These are phyloP conservation scores for Homalodisca vitripennis DNA, from an alignment of 1,140 invertebrate species.

Conservation along the genomic window DNA sequence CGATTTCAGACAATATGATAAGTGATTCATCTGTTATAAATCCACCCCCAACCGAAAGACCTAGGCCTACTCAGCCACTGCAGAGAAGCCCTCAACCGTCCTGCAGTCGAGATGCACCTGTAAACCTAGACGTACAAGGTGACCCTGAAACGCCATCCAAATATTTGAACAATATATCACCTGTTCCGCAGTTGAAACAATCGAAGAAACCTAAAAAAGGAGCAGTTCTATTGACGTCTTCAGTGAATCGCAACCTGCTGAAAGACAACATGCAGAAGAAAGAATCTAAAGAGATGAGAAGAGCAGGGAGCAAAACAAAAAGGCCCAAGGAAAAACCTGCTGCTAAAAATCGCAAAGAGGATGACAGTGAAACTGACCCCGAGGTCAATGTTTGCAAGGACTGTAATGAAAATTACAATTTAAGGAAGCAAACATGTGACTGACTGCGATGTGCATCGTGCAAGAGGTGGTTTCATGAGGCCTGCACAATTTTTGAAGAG, in stretches of 20 bases:
- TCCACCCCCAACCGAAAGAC: neutral
- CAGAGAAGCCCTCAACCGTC: neutral
- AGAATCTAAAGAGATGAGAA: neutral
- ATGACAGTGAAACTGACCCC: too few species aligned
- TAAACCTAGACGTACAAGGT: neutral
- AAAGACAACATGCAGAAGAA: neutral
- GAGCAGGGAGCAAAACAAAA: neutral
- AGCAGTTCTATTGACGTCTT: neutral
- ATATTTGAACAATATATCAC: neutral
- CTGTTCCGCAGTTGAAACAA: neutral
- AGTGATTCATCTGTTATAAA: neutral
- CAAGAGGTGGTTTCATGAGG: slow-evolving; percentile 30
- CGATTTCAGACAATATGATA: slow-evolving; percentile 24
- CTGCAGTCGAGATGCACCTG: neutral
- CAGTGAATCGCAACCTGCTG: neutral
- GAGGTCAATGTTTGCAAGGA: slow-evolving; percentile 9
- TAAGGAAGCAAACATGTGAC: slow-evolving; percentile 22
- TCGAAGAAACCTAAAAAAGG: neutral
- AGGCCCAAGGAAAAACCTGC: neutral
- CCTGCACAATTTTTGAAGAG: slow-evolving; percentile 29
- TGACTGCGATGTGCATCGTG: slow-evolving; percentile 30
- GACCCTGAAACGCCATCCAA: slow-evolving; percentile 6
- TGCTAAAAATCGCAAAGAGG: neutral
- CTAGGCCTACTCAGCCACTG: neutral
- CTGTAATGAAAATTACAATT: slow-evolving; percentile 30